Base-by-base conservation (phyloP, 2,797 vertebrate genomes). In the Catamblyrhynchus diadema region DNA sequence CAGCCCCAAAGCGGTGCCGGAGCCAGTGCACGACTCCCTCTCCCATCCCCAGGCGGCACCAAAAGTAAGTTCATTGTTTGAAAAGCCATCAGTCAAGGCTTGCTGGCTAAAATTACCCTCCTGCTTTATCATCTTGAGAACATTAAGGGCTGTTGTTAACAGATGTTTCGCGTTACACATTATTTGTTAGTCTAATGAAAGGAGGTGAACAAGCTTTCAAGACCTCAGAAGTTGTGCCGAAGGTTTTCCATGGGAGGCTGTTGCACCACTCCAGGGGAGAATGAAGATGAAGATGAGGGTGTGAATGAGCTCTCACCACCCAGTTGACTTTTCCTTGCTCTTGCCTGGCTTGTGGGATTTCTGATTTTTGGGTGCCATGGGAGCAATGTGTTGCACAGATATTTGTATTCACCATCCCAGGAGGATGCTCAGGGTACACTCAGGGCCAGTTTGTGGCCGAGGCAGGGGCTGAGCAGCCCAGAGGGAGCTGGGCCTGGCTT, bases 151-250 rank as follows among this genome's bases (percentile, higher is more conserved):
- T 95, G 97, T 95, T 93, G 97, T 95, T 86, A 92, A 96, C 98
- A 98, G 97, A 91, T 98, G 98, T 97, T 98, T 98, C 91, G 80
- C 39, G 95, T 98, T 98, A 98, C 90, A 94, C 86, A 45, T 96
- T 98, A 98, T 98, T 98, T 98, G 98, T 98, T 98, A 98, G 97
- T 98, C 97, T 98, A 98, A 98, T 98, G 97, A 97, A 98, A 98
- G 97, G 97, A 97, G 98, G 98, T 97, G 95, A 97, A 86, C 96
- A 96, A 95, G 97, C 97, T 98, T 97, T 97, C 97, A 97, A 96
- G 97, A 97, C 97, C 97, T 96, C 77, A 64, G 94, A 97, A 86
- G 86, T 85, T 93, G 95, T 25, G 95, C 18, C 16, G 91, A 96
- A 95, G 95, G 94, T 95, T 96, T 97, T 95, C 67, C 2, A 90